Percentiles rank a stretch among this genome's conserved stretches.
phyloP scores from a whole-genome alignment of 2,113 vertebrate species.

The Trochalopteron elliotii region DNA sequence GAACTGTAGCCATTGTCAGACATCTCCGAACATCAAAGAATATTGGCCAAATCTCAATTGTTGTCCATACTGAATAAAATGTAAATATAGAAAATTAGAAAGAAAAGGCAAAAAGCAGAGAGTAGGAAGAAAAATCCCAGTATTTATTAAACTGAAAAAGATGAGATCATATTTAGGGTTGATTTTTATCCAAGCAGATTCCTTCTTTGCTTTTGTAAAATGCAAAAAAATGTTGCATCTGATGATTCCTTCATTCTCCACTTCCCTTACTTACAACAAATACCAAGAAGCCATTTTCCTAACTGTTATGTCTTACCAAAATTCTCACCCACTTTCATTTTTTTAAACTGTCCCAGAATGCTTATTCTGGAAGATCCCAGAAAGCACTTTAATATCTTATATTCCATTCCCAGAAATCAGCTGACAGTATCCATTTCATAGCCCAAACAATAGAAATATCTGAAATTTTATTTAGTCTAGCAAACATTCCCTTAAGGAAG shows the following conservation, averaged over 20 bases:
- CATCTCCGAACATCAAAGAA: neutral
- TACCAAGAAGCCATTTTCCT: neutral
- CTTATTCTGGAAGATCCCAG: neutral
- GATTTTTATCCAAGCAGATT: neutral
- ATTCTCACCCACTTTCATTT: neutral
- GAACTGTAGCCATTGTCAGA: neutral
- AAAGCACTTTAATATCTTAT: neutral
- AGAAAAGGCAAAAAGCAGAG: neutral
- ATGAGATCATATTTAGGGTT: neutral
- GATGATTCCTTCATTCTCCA: neutral
- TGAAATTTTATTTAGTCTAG: slow-evolving; percentile 55
- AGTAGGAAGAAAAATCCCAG: neutral
- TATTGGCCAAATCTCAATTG: neutral
- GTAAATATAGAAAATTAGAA: neutral
- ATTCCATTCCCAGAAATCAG: slow-evolving; percentile 1
- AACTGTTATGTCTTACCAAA: neutral
- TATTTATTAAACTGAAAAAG: neutral
- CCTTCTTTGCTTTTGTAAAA: neutral
- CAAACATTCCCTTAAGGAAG: slow-evolving; percentile 16
- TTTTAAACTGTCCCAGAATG: neutral
- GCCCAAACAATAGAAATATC: slow-evolving; percentile 24
- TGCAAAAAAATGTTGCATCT: neutral
- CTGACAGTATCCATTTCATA: slow-evolving; percentile 12
- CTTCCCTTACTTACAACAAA: neutral
- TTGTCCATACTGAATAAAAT: neutral